Conservation (phyloP, 2,113 vertebrate genomes). For the Onychorhynchus coronatus region DNA sequence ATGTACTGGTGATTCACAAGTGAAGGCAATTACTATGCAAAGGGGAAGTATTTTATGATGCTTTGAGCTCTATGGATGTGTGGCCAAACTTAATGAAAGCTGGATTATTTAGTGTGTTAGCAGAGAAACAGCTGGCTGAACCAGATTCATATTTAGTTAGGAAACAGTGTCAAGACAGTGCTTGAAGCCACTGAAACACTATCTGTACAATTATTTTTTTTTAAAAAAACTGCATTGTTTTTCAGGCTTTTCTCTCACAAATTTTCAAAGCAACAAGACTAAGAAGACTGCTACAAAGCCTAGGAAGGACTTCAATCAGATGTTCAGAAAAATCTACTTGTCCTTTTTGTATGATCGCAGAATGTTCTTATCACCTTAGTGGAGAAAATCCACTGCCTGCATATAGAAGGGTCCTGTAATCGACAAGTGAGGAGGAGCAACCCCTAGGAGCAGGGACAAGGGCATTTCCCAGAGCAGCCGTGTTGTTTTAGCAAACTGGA, state of each 20-base stretch:
- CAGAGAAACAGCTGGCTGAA: constrained; percentile 15
- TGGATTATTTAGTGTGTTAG: constrained; percentile 29
- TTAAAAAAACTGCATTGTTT: neutral
- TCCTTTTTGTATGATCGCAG: neutral
- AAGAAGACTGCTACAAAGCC: neutral
- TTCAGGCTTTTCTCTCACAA: neutral
- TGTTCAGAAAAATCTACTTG: neutral
- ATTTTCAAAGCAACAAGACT: neutral
- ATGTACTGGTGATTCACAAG: neutral
- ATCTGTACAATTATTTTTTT: neutral
- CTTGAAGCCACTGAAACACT: constrained; percentile 6
- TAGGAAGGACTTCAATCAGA: neutral
- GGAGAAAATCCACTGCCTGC: neutral
- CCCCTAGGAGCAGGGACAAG: neutral
- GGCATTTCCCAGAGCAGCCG: neutral
- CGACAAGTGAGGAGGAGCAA: accelerated
- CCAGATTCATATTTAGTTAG: constrained; percentile 15
- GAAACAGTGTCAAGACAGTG: neutral
- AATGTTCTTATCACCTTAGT: neutral
- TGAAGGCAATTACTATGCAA: neutral
- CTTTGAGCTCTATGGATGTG: neutral
- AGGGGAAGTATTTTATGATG: neutral
- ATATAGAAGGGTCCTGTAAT: neutral
- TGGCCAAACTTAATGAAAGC: neutral
- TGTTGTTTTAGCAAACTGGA: neutral